Base-by-base conservation (phyloP, 2,888 invertebrate species). In the Stegophylla sp. region DNA sequence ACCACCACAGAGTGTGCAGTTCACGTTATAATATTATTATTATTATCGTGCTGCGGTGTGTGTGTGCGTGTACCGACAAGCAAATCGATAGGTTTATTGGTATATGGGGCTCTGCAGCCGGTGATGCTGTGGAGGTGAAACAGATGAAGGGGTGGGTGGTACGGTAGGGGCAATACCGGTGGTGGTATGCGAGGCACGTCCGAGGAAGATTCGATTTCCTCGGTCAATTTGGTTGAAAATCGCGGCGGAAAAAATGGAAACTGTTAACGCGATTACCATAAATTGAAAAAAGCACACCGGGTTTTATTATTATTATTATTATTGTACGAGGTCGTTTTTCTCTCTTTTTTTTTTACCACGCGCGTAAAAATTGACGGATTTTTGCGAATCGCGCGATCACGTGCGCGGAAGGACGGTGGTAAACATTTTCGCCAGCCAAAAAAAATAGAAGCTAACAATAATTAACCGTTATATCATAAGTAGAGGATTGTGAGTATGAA, bases 261-360 rank as follows among this genome's bases (percentile, higher is more conserved):
- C 63, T 45, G 51, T 64, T 64, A 64, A 75, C 74, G 12, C 48
- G 51, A 51, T 75, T 64, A 75, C 74, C 74, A 64, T 75, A 64
- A 51, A 61, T 73, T 59, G 73, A 59, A 45, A 61, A 64, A 23
- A 51, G 20, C 34, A 20, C 15, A 0, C 9, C 9, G 3, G 17
- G 12, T 20, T 51, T 51, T 69, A 51, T 69, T 69, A 15, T n/a
- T 12, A 69, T 69, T 48, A n/a, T 12, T 28, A 45, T 34, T 53
- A 51, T n/a, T 51, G n/a, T 51, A 20, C 5, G 5, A 20, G 9
- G 12, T 20, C n/a, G 9, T 17, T 10, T 56, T 23, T 56, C 20
- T 23, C 56, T 23, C 23, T 20, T 12, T n/a, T n/a, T 12, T 1
- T 20, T 5, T 20, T 9, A 20, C 12, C 20, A 12, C 56, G 34